A percentile compares a stretch with the other conserved stretches of the same genome.
Evolutionary conservation across 1,140 invertebrate genomes (phyloP).

Genomic region (Stenopsyche tienmushanensis): DNA sequence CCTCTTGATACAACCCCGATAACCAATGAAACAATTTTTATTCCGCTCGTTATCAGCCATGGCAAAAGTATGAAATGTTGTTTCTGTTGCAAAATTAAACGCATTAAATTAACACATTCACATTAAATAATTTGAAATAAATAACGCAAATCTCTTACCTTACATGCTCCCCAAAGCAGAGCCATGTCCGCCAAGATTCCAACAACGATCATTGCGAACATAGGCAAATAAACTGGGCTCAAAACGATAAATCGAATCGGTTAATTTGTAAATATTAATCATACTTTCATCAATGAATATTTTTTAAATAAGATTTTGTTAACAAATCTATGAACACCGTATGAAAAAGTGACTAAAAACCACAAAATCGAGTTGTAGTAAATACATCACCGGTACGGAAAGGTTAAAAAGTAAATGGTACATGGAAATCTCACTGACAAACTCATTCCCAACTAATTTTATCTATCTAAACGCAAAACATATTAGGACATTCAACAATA

Average conservation of each 20-base stretch:
- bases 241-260: too few species aligned
- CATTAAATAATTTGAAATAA: not conserved
- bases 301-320: not conserved
- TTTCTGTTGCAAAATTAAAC: conserved; percentile 2
- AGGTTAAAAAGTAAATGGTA: not conserved
- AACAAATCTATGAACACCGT: not conserved
- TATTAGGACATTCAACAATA: too few species aligned
- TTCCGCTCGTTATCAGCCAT: conserved; percentile 1
- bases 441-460: too few species aligned
- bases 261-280: too few species aligned
- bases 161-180: not conserved
- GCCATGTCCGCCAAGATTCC: not conserved
- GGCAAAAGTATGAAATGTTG: not conserved
- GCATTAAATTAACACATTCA: not conserved
- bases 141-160: not conserved
- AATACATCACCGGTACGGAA: too few species aligned
- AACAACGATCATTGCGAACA: not conserved
- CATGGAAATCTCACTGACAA: not conserved
- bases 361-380: too few species aligned
- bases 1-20: not conserved
- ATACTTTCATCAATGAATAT: too few species aligned
- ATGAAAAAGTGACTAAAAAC: not conserved
- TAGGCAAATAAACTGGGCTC: too few species aligned
- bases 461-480: too few species aligned
- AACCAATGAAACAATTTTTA: not conserved